Percentiles rank a stretch among this genome's conserved stretches.
These are phyloP conservation scores for Stenodera caucasica DNA, from an alignment of 2,888 invertebrate species.

Conservation along the genomic window DNA sequence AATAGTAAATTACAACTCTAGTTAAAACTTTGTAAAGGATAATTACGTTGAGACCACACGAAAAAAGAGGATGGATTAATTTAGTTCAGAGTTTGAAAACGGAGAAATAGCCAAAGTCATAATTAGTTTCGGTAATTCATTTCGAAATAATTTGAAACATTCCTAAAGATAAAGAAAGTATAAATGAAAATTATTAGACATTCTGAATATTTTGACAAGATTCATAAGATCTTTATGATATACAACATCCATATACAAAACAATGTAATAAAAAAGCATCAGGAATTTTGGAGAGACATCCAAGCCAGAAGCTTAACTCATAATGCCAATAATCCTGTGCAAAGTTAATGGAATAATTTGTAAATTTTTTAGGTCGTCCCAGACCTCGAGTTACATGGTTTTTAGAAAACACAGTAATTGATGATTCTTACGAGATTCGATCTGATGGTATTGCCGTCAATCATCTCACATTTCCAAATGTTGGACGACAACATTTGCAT, in stretches of 20 bases:
- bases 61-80: neutral
- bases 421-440: slow-evolving; percentile 76
- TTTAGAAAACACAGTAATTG: slow-evolving; percentile 80
- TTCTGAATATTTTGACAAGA: neutral
- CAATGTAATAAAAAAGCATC: too few species aligned
- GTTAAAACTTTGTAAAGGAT: neutral
- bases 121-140: too few species aligned
- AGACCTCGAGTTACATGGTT: slow-evolving; percentile 82
- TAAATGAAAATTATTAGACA: too few species aligned
- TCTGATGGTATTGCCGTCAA: slow-evolving; percentile 74
- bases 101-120: neutral
- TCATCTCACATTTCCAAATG: slow-evolving; percentile 76
- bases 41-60: neutral
- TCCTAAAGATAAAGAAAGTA: too few species aligned
- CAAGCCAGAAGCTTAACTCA: too few species aligned
- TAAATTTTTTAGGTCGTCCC: slow-evolving; percentile 67
- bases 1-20: neutral
- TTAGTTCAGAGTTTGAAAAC: neutral
- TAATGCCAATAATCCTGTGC: too few species aligned
- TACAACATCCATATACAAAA: too few species aligned
- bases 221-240: neutral
- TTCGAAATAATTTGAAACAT: too few species aligned
- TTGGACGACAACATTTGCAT: slow-evolving; percentile 82
- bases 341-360: neutral
- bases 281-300: too few species aligned